Evolutionary conservation across 2,113 vertebrate genomes (phyloP).

Genomic region (Gopherus evgoodei): DNA sequence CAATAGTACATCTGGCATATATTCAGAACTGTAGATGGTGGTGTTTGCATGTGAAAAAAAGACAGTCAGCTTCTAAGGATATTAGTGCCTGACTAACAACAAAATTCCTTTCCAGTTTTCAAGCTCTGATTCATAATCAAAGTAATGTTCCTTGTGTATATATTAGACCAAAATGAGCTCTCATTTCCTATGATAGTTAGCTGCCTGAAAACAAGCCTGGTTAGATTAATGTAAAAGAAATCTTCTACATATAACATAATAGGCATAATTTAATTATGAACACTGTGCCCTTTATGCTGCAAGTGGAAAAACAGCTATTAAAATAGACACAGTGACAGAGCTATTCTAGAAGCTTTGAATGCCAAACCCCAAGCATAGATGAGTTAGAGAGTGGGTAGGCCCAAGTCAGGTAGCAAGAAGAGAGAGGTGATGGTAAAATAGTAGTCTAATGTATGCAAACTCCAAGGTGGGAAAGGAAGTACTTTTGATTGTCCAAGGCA

Average conservation of each 20-base stretch:
- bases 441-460: neutral
- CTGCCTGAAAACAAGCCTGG: neutral
- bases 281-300: neutral
- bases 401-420: neutral
- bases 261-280: neutral
- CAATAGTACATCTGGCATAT: neutral
- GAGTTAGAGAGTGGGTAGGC: neutral
- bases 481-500: neutral
- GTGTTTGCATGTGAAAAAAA: neutral
- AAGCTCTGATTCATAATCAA: neutral
- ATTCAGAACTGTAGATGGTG: neutral
- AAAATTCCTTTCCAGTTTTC: neutral
- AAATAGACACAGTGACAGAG: neutral
- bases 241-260: neutral
- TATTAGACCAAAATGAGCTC: slow-evolving; percentile 8
- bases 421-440: neutral
- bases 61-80: neutral
- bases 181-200: neutral
- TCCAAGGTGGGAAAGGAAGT: neutral
- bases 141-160: neutral
- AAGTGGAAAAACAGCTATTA: neutral
- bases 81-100: neutral
- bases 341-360: neutral
- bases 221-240: slow-evolving; percentile 47
- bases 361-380: neutral